Base-by-base conservation (phyloP, 92 coral and sea anemone species). In the Heliopora coerulea region DNA sequence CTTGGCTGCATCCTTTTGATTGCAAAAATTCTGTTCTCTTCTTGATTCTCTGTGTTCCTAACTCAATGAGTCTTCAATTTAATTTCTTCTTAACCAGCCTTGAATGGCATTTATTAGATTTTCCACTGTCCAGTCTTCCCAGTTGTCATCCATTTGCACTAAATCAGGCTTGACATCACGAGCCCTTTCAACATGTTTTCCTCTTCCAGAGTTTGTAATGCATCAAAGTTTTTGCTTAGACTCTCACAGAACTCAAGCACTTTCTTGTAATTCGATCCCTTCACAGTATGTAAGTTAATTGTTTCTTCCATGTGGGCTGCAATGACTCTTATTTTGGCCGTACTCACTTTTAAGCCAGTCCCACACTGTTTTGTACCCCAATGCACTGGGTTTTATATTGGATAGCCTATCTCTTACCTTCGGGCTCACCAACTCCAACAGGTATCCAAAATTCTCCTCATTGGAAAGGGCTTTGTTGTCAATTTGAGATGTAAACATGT, bases 361-460 rank as follows among this genome's bases (percentile, higher is more conserved):
- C 84, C 82, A 86, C 27, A 84, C 82, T 23, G 80, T 86, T 62
- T 78, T 86, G 63, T 86, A 86, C 23, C 87, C 90, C 44, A 63
- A 63, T 0, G 81, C 46, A 25, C 86, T 65, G 13, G 90, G 87
- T 73, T 82, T 78, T 26, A 82, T 61, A 78, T 85, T 80, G 48
- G 85, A 66, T 4, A 75, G 21, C 61, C 69, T 49, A n/a, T 49
- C 79, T 37, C 80, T 81, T 42, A 79, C 72, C 78, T 84, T 84
- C 19, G 84, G 74, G 11, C 11, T 44, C 2, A 84, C 81, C 46
- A 79, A 28, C 74, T 82, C 86, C 30, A 80, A 49, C 68, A 80
- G 50, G 56, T 85, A 80, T 48, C 88, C 82, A 75, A 74, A 80
- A 50, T 80, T 85, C 58, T 85, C 82, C 42, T 37, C 42, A 69